phyloP scores from a whole-genome alignment of 2,113 vertebrate genomes.

The Junco hyemalis region DNA sequence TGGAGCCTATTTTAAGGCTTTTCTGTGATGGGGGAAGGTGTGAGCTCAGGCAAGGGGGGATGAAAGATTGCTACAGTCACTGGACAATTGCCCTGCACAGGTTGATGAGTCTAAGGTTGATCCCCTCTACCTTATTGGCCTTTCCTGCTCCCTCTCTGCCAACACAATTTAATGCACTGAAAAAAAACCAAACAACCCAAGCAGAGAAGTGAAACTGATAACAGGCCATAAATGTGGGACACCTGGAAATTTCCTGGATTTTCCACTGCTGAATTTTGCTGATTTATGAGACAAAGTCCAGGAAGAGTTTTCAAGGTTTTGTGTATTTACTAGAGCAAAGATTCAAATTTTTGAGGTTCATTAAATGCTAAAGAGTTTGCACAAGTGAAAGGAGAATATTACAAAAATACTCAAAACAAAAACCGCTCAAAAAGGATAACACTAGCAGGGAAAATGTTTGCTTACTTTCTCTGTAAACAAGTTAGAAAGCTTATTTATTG shows the following conservation, averaged over 20 bases:
- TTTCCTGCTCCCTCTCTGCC: not conserved
- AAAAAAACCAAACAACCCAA: not conserved
- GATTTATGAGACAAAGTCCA: not conserved
- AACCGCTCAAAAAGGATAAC: not conserved
- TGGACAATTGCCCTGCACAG: not conserved
- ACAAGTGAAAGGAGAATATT: not conserved
- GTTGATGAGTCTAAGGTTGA: not conserved
- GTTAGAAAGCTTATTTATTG: not conserved
- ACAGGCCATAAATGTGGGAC: not conserved
- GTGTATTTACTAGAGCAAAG: not conserved
- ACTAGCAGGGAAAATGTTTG: not conserved
- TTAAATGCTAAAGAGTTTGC: not conserved
- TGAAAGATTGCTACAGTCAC: not conserved
- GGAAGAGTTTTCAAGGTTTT: not conserved
- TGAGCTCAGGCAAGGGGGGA: fast-evolving
- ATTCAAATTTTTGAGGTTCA: not conserved
- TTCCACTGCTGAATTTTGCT: not conserved
- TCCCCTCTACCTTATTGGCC: not conserved
- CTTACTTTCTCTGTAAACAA: not conserved
- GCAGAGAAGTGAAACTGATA: not conserved
- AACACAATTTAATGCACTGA: not conserved
- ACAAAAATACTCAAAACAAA: not conserved
- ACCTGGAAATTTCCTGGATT: not conserved
- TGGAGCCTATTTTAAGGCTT: not conserved
- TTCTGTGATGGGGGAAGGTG: not conserved